phyloP scores from a whole-genome alignment of 2,113 vertebrate species.

The Mustelus asterias region DNA sequence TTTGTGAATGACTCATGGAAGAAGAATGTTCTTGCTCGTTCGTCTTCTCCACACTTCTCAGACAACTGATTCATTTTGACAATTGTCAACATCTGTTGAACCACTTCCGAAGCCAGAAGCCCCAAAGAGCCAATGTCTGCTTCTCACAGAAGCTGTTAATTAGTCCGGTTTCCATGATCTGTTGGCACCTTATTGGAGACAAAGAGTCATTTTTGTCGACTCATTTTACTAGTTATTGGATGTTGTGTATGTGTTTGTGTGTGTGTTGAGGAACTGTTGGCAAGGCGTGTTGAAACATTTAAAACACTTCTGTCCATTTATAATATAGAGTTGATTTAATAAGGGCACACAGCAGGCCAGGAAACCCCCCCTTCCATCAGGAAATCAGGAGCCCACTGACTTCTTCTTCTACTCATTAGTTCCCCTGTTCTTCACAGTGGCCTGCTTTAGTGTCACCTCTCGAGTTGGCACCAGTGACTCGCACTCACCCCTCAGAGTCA shows the following conservation, averaged over 20 bases:
- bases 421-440: background rate
- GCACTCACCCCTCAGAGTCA: background rate
- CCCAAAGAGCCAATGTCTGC: background rate
- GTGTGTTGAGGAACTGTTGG: background rate
- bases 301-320: background rate
- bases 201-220: background rate
- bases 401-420: background rate
- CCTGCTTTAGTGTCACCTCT: background rate
- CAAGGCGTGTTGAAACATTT: background rate
- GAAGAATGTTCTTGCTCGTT: background rate
- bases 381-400: background rate
- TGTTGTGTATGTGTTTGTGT: background rate
- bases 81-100: background rate
- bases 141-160: background rate
- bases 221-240: background rate
- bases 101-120: background rate
- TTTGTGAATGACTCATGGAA: background rate
- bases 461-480: background rate
- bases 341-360: background rate
- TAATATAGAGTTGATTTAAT: background rate
- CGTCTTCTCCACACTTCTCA: conserved; percentile 7
- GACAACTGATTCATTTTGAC: background rate
- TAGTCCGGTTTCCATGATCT: background rate
- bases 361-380: background rate
- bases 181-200: background rate